Percentiles rank a stretch among this genome's conserved stretches.
Evolutionary conservation across 2,113 vertebrate species (phyloP).

Genomic region (Labeo catla): DNA sequence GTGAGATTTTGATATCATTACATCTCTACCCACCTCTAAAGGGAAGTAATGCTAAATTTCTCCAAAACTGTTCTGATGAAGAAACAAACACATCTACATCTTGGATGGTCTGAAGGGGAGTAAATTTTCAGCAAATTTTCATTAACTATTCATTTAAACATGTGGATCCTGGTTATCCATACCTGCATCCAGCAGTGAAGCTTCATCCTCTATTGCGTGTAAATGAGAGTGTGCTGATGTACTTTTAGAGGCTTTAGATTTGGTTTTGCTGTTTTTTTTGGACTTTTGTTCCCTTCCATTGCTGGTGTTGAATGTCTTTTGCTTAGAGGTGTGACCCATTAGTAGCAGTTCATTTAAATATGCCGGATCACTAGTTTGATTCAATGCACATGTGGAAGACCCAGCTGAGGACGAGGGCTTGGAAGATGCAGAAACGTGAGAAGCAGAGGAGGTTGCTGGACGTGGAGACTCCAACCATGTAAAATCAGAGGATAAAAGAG

Average conservation of each 20-base stretch:
- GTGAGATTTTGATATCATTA: no score
- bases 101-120: background rate
- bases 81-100: background rate
- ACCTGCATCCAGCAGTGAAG: slow-evolving; percentile 15
- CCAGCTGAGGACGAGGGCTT: slow-evolving; percentile 27
- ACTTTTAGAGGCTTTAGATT: slow-evolving; percentile 36
- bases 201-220: background rate
- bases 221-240: background rate
- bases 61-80: background rate
- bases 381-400: slow-evolving; percentile 6
- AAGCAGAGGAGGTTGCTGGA: slow-evolving; percentile 13
- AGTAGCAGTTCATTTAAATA: background rate
- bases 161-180: background rate
- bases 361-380: background rate
- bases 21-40: no score
- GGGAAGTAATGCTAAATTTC: background rate
- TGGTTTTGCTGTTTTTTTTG: slow-evolving; percentile 24
- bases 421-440: slow-evolving; percentile 14
- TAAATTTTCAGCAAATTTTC: background rate
- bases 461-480: slow-evolving; percentile 43
- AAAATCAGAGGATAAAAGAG: slow-evolving; percentile 40
- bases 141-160: background rate
- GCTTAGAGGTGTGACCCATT: background rate
- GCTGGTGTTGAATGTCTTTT: background rate
- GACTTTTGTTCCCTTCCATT: slow-evolving; percentile 28